These are phyloP conservation scores for Amia ocellicauda DNA, from an alignment of 2,113 vertebrate genomes.

Conservation along the genomic window DNA sequence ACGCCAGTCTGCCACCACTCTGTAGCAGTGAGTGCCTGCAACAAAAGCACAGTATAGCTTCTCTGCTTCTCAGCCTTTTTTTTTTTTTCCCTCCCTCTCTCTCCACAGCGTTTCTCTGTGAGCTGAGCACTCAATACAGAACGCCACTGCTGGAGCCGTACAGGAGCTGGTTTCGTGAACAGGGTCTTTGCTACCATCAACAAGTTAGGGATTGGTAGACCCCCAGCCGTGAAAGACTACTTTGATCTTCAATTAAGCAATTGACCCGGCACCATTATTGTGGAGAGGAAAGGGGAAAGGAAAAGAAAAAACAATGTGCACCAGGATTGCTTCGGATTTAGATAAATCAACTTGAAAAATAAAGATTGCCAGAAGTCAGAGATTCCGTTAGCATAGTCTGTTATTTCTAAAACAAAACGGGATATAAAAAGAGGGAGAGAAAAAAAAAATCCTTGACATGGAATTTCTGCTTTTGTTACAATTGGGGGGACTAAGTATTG, in stretches of 20 bases:
- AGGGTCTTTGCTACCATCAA: slow-evolving; percentile 91
- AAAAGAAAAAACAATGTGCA: slow-evolving; percentile 56
- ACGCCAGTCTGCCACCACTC: slow-evolving; percentile 96
- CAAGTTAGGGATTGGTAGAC: slow-evolving; percentile 87
- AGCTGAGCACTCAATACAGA: slow-evolving; percentile 87
- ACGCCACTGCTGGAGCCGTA: slow-evolving; percentile 70
- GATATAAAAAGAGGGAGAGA: slow-evolving; percentile 21
- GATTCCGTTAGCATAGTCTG: slow-evolving; percentile 11
- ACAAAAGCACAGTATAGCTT: slow-evolving; percentile 87
- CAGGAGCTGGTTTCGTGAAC: slow-evolving; percentile 78
- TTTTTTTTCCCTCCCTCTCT: slow-evolving; percentile 63
- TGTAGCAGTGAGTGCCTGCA: slow-evolving; percentile 96
- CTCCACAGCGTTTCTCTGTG: slow-evolving; percentile 76
- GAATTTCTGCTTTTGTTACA: slow-evolving; percentile 69
- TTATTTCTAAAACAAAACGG: slow-evolving; percentile 16
- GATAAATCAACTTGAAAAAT: slow-evolving; percentile 61
- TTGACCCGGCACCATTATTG: slow-evolving; percentile 65
- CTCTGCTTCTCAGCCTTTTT: slow-evolving; percentile 49
- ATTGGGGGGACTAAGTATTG: slow-evolving; percentile 58
- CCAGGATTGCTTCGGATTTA: slow-evolving; percentile 57
- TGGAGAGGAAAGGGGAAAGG: slow-evolving; percentile 44
- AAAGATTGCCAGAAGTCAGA: slow-evolving; percentile 47
- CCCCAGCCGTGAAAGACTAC: slow-evolving; percentile 51
- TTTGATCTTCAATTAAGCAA: slow-evolving; percentile 77
- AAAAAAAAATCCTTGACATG: slow-evolving; percentile 57